A percentile compares a stretch with the other conserved stretches of the same genome.
These are phyloP conservation scores for Athalia rosae DNA, from an alignment of 2,888 invertebrate genomes.

Conservation along the genomic window DNA sequence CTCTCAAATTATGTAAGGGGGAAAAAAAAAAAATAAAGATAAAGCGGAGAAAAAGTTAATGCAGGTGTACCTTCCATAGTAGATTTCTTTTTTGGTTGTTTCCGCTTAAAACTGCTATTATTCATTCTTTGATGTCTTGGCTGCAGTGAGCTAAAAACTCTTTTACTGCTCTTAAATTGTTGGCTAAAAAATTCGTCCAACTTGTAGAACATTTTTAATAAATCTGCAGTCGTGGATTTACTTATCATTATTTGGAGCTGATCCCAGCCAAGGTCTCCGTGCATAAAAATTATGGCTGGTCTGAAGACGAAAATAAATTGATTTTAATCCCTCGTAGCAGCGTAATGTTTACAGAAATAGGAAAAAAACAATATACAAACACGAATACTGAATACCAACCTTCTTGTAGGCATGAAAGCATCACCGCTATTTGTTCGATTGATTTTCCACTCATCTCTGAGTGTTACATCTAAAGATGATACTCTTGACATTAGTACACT, in stretches of 20 bases:
- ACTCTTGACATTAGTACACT: constrained; percentile 94
- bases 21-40: constrained; percentile 3
- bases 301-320: constrained; percentile 70
- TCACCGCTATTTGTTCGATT: constrained; percentile 74
- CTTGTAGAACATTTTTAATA: constrained; percentile 97
- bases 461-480: constrained; percentile 85
- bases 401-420: constrained; percentile 79
- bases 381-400: constrained; percentile 68
- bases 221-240: constrained; percentile 96
- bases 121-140: constrained; percentile 73
- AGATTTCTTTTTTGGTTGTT: constrained; percentile 71
- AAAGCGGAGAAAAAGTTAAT: constrained; percentile 36
- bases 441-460: constrained; percentile 93
- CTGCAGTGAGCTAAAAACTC: constrained; percentile 87
- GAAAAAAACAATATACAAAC: neutral
- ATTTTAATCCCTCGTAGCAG: neutral
- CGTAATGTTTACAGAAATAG: neutral
- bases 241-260: constrained; percentile 97
- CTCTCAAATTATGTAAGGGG: constrained; percentile 12
- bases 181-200: constrained; percentile 98
- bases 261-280: constrained; percentile 95
- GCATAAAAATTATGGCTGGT: constrained; percentile 92
- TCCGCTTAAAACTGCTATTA: constrained; percentile 67
- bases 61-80: constrained; percentile 71
- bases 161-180: constrained; percentile 96